Base-by-base conservation (phyloP, 37 sponge, comb jelly and placozoan genomes). In the Theonella swinhoei region DNA sequence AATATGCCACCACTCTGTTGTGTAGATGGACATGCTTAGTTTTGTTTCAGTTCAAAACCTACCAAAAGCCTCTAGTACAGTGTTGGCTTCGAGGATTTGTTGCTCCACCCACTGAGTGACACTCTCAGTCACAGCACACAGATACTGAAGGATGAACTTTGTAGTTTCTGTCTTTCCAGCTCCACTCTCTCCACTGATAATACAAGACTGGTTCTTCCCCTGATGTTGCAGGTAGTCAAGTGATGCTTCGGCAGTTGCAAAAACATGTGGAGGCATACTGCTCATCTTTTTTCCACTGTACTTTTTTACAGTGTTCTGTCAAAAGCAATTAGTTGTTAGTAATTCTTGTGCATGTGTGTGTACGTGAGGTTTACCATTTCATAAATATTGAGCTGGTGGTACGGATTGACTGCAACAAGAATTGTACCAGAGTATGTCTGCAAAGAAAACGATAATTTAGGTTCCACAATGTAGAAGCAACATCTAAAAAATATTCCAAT, bases 131-230 rank as follows among this genome's bases (percentile, higher is more conserved):
- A 97, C 95, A 0, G 89, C 70, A 65, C 98, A 97, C 38, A 97
- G 86, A 68, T 97, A 97, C 83, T 95, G 98, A 24, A 97, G 83
- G 38, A 97, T 97, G 87, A 92, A 92, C 82, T 95, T 97, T 35
- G 98, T 97, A 0, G 93, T 95, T 74, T 97, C 98, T 20, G 98
- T 97, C 93, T 97, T 97, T 40, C 98, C 98, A 29, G 98, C 95
- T 63, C 98, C 98, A 80, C 93, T 95, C 77, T 97, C 98, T 40
- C 98, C 98, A 64, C 93, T 92, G 75, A 97, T 97, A 60, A 97
- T 85, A 75, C 95, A 97, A 0, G 95, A 97, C 47, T 97, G 98
- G 74, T 97, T 97, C 65, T 81, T 87, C 28, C 39, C 24, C 37
- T 93, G 84, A 70, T 84, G 70, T 62, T 90, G 73, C 43, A 95